These are phyloP conservation scores for Lepidostoma basale DNA, from an alignment of 1,140 invertebrate genomes.

Conservation along the genomic window DNA sequence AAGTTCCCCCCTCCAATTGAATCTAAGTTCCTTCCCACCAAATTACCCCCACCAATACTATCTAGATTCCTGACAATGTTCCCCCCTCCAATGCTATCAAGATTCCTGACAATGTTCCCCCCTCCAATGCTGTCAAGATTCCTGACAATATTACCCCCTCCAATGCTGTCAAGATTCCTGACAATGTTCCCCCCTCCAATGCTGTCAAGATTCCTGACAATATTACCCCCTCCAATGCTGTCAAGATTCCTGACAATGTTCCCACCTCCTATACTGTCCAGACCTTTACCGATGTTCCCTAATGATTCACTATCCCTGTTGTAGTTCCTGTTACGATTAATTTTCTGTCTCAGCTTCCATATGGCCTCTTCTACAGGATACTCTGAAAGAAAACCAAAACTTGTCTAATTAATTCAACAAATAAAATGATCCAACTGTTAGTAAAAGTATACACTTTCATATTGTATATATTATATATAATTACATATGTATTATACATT, in stretches of 20 bases:
- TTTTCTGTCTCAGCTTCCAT: background rate
- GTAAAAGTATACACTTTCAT: no score
- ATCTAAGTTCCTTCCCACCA: slow-evolving; percentile 55
- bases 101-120: slow-evolving; percentile 56
- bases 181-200: slow-evolving; percentile 55
- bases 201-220: slow-evolving; percentile 53
- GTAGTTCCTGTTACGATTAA: background rate
- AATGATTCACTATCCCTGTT: slow-evolving; percentile 49
- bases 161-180: slow-evolving; percentile 55
- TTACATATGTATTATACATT: no score
- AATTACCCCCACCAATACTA: slow-evolving; percentile 48
- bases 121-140: slow-evolving; percentile 56
- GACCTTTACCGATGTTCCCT: slow-evolving; percentile 54
- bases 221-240: slow-evolving; percentile 55
- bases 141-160: slow-evolving; percentile 55
- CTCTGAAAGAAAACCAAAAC: background rate
- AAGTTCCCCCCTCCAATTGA: slow-evolving; percentile 58
- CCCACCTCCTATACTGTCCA: slow-evolving; percentile 49
- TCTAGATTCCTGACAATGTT: slow-evolving; percentile 55
- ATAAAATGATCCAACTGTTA: background rate
- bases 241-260: slow-evolving; percentile 55
- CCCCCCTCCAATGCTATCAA: slow-evolving; percentile 58
- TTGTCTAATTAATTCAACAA: background rate
- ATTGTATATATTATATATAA: no score
- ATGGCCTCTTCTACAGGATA: slow-evolving; percentile 3